A percentile compares a stretch with the other conserved stretches of the same genome.
These are phyloP conservation scores for Aspidiotus rigidus DNA, from an alignment of 2,888 invertebrate genomes.

Conservation along the genomic window DNA sequence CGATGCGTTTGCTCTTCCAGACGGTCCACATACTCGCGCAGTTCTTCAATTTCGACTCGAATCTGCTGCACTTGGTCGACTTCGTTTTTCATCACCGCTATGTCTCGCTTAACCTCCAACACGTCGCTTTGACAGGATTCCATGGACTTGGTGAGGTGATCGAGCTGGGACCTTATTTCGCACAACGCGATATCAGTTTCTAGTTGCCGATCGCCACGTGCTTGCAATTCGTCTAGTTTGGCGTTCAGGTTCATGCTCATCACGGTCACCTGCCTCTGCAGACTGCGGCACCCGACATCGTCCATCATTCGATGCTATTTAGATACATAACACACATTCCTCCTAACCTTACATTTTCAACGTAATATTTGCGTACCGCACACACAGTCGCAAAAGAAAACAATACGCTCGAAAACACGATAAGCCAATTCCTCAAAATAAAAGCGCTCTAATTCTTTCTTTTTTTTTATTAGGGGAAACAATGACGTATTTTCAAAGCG, in stretches of 20 bases:
- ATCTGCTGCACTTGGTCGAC: conserved; percentile 89
- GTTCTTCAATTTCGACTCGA: conserved; percentile 87
- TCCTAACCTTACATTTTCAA: conserved; percentile 29
- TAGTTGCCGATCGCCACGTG: conserved; percentile 70
- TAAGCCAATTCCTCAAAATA: not conserved
- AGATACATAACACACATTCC: conserved; percentile 26
- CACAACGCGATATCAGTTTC: conserved; percentile 89
- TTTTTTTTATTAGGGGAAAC: not conserved
- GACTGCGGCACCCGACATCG: conserved; percentile 50
- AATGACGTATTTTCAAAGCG: not conserved
- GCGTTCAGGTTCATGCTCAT: conserved; percentile 94
- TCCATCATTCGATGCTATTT: conserved; percentile 30
- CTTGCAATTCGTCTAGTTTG: conserved; percentile 89
- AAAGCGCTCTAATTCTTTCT: not conserved
- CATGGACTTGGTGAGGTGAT: conserved; percentile 86
- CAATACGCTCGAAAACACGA: not conserved
- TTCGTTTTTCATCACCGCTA: conserved; percentile 91
- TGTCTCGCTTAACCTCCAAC: conserved; percentile 81
- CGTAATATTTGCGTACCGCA: not conserved
- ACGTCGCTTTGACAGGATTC: conserved; percentile 92
- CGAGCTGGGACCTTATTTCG: conserved; percentile 84
- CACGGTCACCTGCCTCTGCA: conserved; percentile 95
- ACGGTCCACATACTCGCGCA: conserved; percentile 83
- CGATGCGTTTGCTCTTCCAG: conserved; percentile 85
- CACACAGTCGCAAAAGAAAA: not conserved